These are phyloP conservation scores for Sisyra terminalis DNA, from an alignment of 2,888 invertebrate species.

Conservation along the genomic window DNA sequence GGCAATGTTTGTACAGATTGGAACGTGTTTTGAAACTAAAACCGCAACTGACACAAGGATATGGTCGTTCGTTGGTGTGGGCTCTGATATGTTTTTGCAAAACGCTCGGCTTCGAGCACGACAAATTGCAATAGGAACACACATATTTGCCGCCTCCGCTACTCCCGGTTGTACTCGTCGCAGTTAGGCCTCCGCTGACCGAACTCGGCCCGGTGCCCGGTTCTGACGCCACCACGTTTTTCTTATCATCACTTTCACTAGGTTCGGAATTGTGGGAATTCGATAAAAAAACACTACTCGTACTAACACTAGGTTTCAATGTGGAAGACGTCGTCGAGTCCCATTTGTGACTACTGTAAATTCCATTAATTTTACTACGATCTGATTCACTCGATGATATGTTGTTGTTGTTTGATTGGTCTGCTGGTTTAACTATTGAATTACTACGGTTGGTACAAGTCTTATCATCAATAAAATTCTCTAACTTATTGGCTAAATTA, in stretches of 20 bases:
- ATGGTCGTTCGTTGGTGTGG: slow-evolving; percentile 85
- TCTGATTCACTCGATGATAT: too few relatives aligned
- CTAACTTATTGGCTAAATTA: not conserved
- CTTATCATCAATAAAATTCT: too few relatives aligned
- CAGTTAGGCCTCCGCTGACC: too few relatives aligned
- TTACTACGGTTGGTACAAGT: not conserved
- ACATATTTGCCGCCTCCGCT: slow-evolving; percentile 53
- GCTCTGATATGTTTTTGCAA: slow-evolving; percentile 87
- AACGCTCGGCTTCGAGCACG: slow-evolving; percentile 85
- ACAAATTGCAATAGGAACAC: slow-evolving; percentile 76
- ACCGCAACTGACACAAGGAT: slow-evolving; percentile 76
- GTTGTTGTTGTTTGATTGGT: too few relatives aligned
- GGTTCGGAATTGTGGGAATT: slow-evolving; percentile 4
- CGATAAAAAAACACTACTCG: not conserved
- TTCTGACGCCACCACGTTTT: too few relatives aligned
- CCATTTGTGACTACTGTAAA: not conserved
- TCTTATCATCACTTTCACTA: slow-evolving; percentile 12
- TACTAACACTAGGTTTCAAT: too few relatives aligned
- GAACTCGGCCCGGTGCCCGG: too few relatives aligned
- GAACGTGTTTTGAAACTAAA: slow-evolving; percentile 90
- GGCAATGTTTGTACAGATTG: slow-evolving; percentile 79
- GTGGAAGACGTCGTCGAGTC: too few relatives aligned
- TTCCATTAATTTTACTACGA: not conserved
- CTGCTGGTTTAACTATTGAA: not conserved
- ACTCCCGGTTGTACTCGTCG: too few relatives aligned